Percentiles rank a stretch among this genome's conserved stretches.
Evolutionary conservation across 2,113 vertebrate species (phyloP).

Genomic region (Cephalopholis sonnerati): DNA sequence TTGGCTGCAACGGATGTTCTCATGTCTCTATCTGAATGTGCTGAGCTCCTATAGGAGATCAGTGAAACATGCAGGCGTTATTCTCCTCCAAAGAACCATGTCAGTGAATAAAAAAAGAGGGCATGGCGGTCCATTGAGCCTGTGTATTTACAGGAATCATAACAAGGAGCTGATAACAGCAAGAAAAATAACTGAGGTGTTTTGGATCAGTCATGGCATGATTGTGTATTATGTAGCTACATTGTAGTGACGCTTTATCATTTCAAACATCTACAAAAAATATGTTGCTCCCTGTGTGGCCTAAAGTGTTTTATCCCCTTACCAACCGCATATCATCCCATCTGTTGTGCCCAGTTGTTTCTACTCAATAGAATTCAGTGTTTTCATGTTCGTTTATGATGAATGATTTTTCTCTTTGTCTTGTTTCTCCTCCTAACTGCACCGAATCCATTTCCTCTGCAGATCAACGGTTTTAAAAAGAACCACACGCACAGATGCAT

Average conservation of each 20-base stretch:
- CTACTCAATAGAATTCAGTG: slow-evolving; percentile 30
- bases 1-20: slow-evolving; percentile 34
- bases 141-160: slow-evolving; percentile 52
- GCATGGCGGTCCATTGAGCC: slow-evolving; percentile 44
- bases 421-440: slow-evolving; percentile 24
- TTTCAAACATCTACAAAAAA: slow-evolving; percentile 41
- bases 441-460: slow-evolving; percentile 52
- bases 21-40: slow-evolving; percentile 28
- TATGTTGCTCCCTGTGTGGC: slow-evolving; percentile 66
- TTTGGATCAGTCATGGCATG: slow-evolving; percentile 47
- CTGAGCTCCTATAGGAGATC: slow-evolving; percentile 36
- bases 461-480: slow-evolving; percentile 43
- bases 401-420: slow-evolving; percentile 32
- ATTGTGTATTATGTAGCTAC: slow-evolving; percentile 22
- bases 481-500: slow-evolving; percentile 51
- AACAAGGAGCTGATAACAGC: slow-evolving; percentile 59
- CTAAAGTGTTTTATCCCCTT: slow-evolving; percentile 14
- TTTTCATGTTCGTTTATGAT: slow-evolving; percentile 58
- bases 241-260: slow-evolving; percentile 49
- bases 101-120: slow-evolving; percentile 29
- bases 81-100: slow-evolving; percentile 56
- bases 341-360: slow-evolving; percentile 48
- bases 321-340: slow-evolving; percentile 10
- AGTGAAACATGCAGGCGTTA: slow-evolving; percentile 52
- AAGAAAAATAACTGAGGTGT: slow-evolving; percentile 34